These are phyloP conservation scores for Pluvialis apricaria DNA, from an alignment of 2,113 vertebrate genomes.

Conservation along the genomic window DNA sequence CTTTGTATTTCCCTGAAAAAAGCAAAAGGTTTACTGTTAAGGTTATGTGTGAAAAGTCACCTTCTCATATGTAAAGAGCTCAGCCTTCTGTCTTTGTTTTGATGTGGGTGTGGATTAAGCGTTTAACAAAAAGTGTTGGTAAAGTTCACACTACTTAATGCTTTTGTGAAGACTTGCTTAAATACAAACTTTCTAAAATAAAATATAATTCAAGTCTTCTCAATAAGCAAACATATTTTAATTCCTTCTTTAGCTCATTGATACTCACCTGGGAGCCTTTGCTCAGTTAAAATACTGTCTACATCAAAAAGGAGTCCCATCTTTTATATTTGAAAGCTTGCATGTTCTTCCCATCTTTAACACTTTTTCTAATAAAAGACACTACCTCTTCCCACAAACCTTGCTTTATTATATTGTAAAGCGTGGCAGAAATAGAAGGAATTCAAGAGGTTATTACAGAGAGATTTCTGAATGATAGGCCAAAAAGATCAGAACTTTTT, in stretches of 20 bases:
- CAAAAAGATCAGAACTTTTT: not conserved
- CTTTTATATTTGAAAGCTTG: not conserved
- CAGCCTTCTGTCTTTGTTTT: conserved; percentile 47
- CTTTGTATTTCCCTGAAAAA: conserved; percentile 46
- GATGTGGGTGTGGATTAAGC: conserved; percentile 41
- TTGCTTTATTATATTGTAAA: not conserved
- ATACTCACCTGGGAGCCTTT: not conserved
- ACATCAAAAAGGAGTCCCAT: not conserved
- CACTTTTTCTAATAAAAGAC: not conserved
- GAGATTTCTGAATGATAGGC: not conserved
- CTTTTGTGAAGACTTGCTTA: conserved; percentile 27
- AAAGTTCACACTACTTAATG: conserved; percentile 39
- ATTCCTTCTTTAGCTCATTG: not conserved
- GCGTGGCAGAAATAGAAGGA: not conserved
- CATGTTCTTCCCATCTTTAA: not conserved
- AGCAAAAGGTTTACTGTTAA: conserved; percentile 48
- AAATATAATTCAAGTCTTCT: not conserved
- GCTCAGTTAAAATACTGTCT: not conserved
- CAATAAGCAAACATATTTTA: not conserved
- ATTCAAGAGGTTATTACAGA: not conserved
- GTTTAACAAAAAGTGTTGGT: conserved; percentile 31
- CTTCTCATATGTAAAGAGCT: conserved; percentile 57
- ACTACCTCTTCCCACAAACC: not conserved
- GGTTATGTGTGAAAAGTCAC: conserved; percentile 54
- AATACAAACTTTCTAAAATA: conserved; percentile 13